Evolutionary conservation across 2,888 invertebrate species (phyloP), one percentile per base, ranked within the genome.

Genomic region (Corbicula japonica): DNA sequence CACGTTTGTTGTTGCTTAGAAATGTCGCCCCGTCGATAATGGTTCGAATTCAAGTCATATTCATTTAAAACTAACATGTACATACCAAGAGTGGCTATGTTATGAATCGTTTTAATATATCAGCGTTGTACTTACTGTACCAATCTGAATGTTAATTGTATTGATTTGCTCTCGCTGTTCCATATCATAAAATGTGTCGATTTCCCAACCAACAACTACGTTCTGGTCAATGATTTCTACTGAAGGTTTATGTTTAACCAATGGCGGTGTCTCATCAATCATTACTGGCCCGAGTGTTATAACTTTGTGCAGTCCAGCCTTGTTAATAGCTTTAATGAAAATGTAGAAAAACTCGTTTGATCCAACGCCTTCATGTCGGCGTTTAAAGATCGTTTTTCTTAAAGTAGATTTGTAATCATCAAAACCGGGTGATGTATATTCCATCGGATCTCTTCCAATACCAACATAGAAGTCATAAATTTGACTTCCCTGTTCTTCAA

Each of bases 261-360:
- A 1, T 15, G 88, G 88, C 30, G 78, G 78, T 23, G 78, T 69
- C 70, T 73, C 58, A 30, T 78, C 78, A 26, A 85, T 76, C 6
- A 86, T 15, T 1, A 86, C 48, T n/a, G 87, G 86, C n/a, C 86
- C 87, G 28, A 86, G 21, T 0, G 69, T 26, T 12, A 50, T 54
- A 6, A 76, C 56, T 10, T 54, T 69, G 21, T 70, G 50, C 21
- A 84, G 26, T 2, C 81, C 82, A n/a, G 86, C 85, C 62, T 83
- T 86, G 71, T 85, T 87, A 10, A 61, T 50, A 18, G 76, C 76
- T 60, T 74, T 81, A 0, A 86, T 56, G 41, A 86, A 82, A 12
- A 83, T 44, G 58, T 76, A 87, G 28, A 87, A 80, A 15, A 52
- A n/a, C 32, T 75, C 52, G 21, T 76, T 68, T 2, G 70, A 62